Percentiles rank a stretch among this genome's conserved stretches.
Evolutionary conservation across 2,888 invertebrate genomes (phyloP).

Genomic region (Pyrocoelia pectoralis): DNA sequence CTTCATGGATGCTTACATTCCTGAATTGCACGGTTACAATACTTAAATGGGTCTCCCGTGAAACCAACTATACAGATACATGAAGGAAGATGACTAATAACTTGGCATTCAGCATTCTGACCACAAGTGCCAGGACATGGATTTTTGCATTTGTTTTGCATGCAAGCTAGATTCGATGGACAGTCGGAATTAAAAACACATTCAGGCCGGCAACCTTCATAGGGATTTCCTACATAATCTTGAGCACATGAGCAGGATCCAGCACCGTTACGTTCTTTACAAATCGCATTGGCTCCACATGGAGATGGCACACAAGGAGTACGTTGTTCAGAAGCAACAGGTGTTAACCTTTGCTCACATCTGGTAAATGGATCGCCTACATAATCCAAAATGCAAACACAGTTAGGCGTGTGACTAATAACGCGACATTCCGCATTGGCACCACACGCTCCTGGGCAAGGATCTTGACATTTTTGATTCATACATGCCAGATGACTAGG

Average conservation of each 20-base stretch:
- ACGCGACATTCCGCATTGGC: constrained; percentile 81
- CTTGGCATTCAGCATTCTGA: constrained; percentile 71
- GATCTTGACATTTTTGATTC: constrained; percentile 79
- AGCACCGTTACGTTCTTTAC: constrained; percentile 74
- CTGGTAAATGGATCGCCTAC: constrained; percentile 79
- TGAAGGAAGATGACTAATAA: constrained; percentile 71
- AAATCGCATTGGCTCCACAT: constrained; percentile 73
- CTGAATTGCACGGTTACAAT: constrained; percentile 58
- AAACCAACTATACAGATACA: constrained; percentile 70
- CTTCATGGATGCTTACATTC: constrained; percentile 56
- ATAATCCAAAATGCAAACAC: constrained; percentile 74
- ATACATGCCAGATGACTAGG: constrained; percentile 77
- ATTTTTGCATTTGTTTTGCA: constrained; percentile 71
- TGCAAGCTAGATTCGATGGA: constrained; percentile 68
- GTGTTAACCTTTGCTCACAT: constrained; percentile 50
- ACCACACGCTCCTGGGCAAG: constrained; percentile 82
- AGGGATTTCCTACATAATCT: constrained; percentile 80
- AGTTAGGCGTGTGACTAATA: constrained; percentile 83
- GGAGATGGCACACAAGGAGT: constrained; percentile 76
- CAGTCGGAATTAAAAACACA: constrained; percentile 73
- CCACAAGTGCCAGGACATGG: constrained; percentile 76
- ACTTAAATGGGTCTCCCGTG: constrained; percentile 72
- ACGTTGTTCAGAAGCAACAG: constrained; percentile 56
- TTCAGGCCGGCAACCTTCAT: constrained; percentile 76
- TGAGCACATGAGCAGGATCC: constrained; percentile 76